Evolutionary conservation across 2,888 invertebrate genomes (phyloP).

Genomic region (Eilema depressum): DNA sequence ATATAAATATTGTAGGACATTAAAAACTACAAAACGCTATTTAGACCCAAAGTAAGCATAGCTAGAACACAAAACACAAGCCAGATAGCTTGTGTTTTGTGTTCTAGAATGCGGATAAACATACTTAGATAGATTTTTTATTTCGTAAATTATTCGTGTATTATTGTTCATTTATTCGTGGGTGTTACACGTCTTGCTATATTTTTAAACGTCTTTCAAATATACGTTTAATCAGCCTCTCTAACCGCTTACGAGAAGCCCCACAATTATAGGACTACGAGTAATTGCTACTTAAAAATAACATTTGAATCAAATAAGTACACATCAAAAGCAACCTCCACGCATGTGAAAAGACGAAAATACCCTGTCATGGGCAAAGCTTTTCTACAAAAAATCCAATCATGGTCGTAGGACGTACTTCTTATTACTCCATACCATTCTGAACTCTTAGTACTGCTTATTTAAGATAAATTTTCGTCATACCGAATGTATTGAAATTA

Average conservation of each 20-base stretch:
- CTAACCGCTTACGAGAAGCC: not conserved
- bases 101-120: too few species aligned
- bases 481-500: constrained; percentile 63
- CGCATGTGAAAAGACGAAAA: constrained; percentile 15
- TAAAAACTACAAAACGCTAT: too few species aligned
- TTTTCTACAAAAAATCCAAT: constrained; percentile 8
- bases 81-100: too few species aligned
- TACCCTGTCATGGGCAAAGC: constrained; percentile 15
- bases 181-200: not conserved
- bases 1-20: too few species aligned
- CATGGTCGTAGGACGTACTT: constrained; percentile 12
- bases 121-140: too few species aligned
- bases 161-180: not conserved
- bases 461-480: constrained; percentile 19
- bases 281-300: constrained; percentile 44
- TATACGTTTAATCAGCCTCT: not conserved
- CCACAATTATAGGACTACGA: constrained; percentile 19
- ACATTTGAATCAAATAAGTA: constrained; percentile 36
- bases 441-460: constrained; percentile 29
- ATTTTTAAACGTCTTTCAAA: not conserved
- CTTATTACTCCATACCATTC: constrained; percentile 24
- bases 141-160: too few species aligned
- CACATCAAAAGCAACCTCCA: constrained; percentile 43
- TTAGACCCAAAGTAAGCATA: too few species aligned
- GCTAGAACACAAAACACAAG: too few species aligned